Conservation (phyloP, 2,888 invertebrate species). For the Acleris literana region DNA sequence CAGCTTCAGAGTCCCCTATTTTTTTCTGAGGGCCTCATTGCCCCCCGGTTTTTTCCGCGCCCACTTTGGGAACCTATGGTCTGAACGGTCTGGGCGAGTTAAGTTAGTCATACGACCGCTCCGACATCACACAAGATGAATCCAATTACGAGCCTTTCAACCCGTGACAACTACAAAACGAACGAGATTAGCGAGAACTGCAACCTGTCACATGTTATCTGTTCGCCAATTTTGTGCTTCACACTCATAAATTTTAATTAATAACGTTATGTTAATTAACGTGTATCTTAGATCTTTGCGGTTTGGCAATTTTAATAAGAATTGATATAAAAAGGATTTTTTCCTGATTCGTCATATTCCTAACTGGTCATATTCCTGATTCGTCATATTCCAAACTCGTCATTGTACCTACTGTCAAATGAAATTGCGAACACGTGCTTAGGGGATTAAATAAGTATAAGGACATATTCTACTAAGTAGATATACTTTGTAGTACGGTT, state of each 20-base stretch:
- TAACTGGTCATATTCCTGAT: no score
- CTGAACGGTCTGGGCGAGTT: conserved; percentile 11
- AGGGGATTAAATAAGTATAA: no score
- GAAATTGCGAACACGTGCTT: no score
- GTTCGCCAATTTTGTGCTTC: conserved; percentile 41
- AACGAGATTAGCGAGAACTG: conserved; percentile 39
- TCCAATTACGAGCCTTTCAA: conserved; percentile 68
- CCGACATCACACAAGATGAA: conserved; percentile 49
- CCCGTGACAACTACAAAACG: conserved; percentile 64
- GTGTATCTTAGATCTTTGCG: conserved; percentile 39
- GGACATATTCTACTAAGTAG: no score
- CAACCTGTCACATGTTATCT: conserved; percentile 31
- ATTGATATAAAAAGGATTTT: no score
- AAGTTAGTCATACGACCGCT: conserved; percentile 27
- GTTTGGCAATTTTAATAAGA: conserved; percentile 37
- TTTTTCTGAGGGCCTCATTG: no score
- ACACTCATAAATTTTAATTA: conserved; percentile 61
- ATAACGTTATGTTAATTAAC: conserved; percentile 45
- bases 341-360: no score
- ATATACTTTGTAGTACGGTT: no score
- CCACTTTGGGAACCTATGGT: background rate
- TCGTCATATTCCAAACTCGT: no score
- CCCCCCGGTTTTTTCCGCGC: no score
- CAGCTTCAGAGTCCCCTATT: no score
- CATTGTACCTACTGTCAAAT: no score